phyloP scores from a whole-genome alignment of 2,797 vertebrate genomes.

The Spizella passerina region DNA sequence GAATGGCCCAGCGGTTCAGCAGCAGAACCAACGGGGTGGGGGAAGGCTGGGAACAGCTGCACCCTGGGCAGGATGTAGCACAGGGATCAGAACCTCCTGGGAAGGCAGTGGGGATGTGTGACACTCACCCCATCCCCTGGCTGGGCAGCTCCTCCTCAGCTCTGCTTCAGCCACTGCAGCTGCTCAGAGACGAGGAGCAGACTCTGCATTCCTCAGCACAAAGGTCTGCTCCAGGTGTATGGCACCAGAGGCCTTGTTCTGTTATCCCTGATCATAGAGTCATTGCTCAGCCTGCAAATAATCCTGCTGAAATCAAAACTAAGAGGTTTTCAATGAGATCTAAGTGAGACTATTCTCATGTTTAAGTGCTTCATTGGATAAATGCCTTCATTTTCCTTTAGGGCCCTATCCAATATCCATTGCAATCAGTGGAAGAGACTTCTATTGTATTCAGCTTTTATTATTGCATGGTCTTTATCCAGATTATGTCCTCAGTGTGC shows the following conservation, averaged over 20 bases:
- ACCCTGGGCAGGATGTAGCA: neutral
- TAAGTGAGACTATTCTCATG: neutral
- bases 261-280: neutral
- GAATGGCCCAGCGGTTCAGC: neutral
- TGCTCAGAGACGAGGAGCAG: neutral
- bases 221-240: neutral
- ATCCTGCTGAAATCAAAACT: neutral
- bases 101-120: fast-evolving
- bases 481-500: neutral
- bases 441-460: neutral
- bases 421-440: neutral
- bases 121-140: neutral
- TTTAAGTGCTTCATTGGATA: slow-evolving; percentile 12
- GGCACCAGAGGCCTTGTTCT: neutral
- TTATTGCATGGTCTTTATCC: neutral
- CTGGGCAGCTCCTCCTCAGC: neutral
- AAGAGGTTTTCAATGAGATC: neutral
- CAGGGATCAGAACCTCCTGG: neutral
- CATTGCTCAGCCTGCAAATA: neutral
- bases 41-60: neutral
- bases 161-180: neutral
- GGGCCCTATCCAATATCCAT: neutral
- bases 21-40: fast-evolving
- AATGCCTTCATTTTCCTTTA: neutral
- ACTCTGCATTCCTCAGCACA: neutral